A percentile compares a stretch with the other conserved stretches of the same genome.
Evolutionary conservation across 2,797 vertebrate genomes (phyloP).

Genomic region (Todus mexicanus): DNA sequence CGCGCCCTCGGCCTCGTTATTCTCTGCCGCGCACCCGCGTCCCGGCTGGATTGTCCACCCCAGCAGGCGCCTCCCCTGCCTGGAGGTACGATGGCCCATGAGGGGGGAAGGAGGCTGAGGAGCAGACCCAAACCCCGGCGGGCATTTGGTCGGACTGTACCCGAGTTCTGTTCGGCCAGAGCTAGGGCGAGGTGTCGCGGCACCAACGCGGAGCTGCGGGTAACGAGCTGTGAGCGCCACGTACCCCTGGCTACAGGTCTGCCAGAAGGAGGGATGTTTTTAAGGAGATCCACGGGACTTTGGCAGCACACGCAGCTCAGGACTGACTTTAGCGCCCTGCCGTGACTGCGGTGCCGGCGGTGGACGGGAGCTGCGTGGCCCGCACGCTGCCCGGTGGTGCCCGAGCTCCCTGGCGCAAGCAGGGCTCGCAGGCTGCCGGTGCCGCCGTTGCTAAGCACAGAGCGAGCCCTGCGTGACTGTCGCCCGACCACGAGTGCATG

Average conservation of each 20-base stretch:
- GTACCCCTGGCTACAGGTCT: too few relatives aligned
- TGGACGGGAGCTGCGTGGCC: neutral
- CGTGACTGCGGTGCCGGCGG: rapidly evolving
- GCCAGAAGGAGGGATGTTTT: neutral
- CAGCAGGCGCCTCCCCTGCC: too few relatives aligned
- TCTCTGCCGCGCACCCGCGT: neutral
- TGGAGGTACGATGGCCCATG: rapidly evolving
- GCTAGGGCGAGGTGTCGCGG: rapidly evolving
- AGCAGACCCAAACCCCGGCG: neutral
- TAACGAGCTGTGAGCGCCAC: rapidly evolving
- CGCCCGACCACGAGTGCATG: neutral
- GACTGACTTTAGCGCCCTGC: neutral
- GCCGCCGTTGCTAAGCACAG: neutral
- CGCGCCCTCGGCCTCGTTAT: neutral
- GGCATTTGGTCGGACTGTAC: neutral
- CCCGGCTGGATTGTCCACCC: too few relatives aligned
- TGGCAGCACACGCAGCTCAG: rapidly evolving
- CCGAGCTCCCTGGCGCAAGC: neutral
- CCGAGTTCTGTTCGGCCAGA: neutral
- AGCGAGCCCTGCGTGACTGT: slow-evolving; percentile 25
- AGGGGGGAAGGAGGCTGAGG: neutral
- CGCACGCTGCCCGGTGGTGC: rapidly evolving
- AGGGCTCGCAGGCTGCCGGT: neutral
- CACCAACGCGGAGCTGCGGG: rapidly evolving
- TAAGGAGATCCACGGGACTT: neutral